Evolutionary conservation across 2,113 vertebrate species (phyloP), one percentile per base, ranked within the genome.

Genomic region (Bubalus kerabau): DNA sequence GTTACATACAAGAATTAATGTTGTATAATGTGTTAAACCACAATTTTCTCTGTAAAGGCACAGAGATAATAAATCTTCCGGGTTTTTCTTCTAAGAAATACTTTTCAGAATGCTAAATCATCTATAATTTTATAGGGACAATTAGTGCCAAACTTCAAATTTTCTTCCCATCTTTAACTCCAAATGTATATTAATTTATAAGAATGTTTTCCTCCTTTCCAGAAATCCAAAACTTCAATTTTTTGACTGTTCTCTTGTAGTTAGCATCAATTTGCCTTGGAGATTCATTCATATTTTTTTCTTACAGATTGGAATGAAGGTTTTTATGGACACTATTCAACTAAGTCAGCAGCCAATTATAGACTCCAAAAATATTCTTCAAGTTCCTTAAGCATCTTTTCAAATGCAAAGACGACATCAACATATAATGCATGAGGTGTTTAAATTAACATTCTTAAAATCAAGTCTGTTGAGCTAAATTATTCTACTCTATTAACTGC

Each of bases 141-240:
- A 2, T 40, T 76, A 36, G 5, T 95, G 30, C 28, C 71, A 95
- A 97, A 84, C 2, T 76, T 3, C 78, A 16, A 43, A 12, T 94
- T 96, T 82, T 92, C 36, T 94, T 95, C 48, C 17, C 26, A 67
- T 95, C 23, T 83, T 64, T 91, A 50, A 82, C 43, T 3, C 15
- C 11, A 94, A 96, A 87, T 83, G 28, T 52, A 96, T 89, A 64
- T 85, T 90, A 82, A 86, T 89, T 95, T 87, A 90, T 71, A 50
- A 50, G 76, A 81, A 0, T 62, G 26, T 30, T 92, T 81, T 74
- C n/a, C 80, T 84, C 30, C 6, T 91, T 50, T 96, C 30, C 12
- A 48, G 48, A 90, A n/a, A 32, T 62, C 14, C 3, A 46, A 62
- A 23, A 17, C 24, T 78, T 62, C 2, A 13, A 14, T 1, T 32